These are phyloP conservation scores for Lipotes vexillifer DNA, from an alignment of 2,113 vertebrate species.

Conservation along the genomic window DNA sequence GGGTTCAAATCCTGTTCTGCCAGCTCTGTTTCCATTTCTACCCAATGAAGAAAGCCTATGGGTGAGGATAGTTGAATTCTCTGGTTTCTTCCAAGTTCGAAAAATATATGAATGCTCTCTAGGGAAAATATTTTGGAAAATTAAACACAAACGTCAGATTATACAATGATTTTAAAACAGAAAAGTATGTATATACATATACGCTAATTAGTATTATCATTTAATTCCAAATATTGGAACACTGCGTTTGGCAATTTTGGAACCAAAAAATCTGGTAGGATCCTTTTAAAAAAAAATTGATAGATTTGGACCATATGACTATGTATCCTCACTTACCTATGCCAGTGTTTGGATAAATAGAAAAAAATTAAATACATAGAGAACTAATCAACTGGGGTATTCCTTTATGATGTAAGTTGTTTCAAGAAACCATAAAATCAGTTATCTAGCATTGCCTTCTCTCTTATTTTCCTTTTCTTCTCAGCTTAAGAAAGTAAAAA, in stretches of 20 bases:
- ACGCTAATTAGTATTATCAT: neutral
- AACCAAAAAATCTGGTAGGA: neutral
- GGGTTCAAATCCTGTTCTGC: neutral
- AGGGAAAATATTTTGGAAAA: slow-evolving; percentile 43
- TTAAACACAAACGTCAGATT: slow-evolving; percentile 5
- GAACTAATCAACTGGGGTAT: neutral
- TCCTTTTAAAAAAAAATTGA: neutral
- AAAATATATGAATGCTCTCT: neutral
- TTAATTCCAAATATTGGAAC: slow-evolving; percentile 41
- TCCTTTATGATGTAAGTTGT: neutral
- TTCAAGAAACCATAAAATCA: neutral
- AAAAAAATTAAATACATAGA: neutral
- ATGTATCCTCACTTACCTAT: neutral
- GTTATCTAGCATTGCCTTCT: neutral
- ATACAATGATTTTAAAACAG: slow-evolving; percentile 19
- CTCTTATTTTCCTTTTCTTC: neutral
- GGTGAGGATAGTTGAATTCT: neutral
- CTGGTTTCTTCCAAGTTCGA: neutral
- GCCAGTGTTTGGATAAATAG: neutral
- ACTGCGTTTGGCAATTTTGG: neutral
- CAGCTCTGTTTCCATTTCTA: neutral
- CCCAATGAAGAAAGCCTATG: neutral
- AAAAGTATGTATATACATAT: slow-evolving; percentile 6
- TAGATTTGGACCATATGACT: neutral
- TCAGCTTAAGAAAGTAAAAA: slow-evolving; percentile 29